These are phyloP conservation scores for Balanococcus diminutus DNA, from an alignment of 2,888 invertebrate genomes.

Conservation along the genomic window DNA sequence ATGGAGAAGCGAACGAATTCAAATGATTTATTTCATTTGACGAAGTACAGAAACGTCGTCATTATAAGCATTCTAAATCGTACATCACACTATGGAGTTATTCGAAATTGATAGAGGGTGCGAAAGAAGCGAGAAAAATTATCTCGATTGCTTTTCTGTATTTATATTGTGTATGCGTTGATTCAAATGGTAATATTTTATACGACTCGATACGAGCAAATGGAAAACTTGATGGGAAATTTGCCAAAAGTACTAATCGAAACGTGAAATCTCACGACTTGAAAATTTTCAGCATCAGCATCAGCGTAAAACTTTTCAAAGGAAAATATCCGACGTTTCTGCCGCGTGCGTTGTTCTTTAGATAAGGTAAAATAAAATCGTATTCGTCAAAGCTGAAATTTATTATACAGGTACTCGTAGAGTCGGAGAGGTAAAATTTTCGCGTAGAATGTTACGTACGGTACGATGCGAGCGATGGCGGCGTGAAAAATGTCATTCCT, in stretches of 20 bases:
- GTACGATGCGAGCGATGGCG: background rate
- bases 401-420: background rate
- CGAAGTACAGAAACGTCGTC: background rate
- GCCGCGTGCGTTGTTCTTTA: background rate
- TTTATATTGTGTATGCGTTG: background rate
- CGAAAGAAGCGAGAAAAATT: background rate
- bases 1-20: background rate
- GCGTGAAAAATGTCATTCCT: background rate
- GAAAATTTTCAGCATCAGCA: background rate
- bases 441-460: background rate
- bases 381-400: background rate
- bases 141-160: slow-evolving; percentile 11
- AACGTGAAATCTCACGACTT: background rate
- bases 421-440: background rate
- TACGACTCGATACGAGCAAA: background rate
- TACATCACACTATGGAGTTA: background rate
- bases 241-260: background rate
- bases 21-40: background rate
- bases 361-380: background rate
- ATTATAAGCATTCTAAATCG: background rate
- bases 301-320: background rate
- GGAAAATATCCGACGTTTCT: background rate
- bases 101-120: background rate
- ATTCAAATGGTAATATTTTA: background rate
- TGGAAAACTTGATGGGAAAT: background rate